These are phyloP conservation scores for Eledona agricola DNA, from an alignment of 2,888 invertebrate genomes.

Conservation along the genomic window DNA sequence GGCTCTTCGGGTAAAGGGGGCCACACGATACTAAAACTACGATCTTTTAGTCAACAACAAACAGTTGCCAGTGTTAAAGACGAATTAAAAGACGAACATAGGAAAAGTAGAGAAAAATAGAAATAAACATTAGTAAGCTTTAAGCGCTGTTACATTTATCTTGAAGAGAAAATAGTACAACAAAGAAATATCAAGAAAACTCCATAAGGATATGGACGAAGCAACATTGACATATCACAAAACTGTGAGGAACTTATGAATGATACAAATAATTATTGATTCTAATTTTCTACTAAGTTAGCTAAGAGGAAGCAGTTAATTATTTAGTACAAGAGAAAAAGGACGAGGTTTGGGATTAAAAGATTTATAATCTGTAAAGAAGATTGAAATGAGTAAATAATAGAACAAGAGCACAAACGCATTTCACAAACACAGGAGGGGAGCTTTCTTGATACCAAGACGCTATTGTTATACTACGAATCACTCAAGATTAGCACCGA, in stretches of 20 bases:
- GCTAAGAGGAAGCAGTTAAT: constrained; percentile 38
- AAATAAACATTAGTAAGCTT: constrained; percentile 49
- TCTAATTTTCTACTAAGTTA: constrained; percentile 17
- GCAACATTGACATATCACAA: constrained; percentile 4
- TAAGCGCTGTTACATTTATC: constrained; percentile 35
- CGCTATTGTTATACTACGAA: constrained; percentile 24
- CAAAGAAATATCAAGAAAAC: constrained; percentile 40
- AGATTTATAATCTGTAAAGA: constrained; percentile 68
- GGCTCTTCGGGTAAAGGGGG: constrained; percentile 66
- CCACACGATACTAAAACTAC: constrained; percentile 62
- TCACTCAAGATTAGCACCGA: constrained; percentile 32
- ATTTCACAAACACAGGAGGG: constrained; percentile 31
- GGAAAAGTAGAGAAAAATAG: constrained; percentile 43
- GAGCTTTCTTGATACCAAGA: constrained; percentile 43
- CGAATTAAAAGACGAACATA: constrained; percentile 23
- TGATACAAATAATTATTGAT: constrained; percentile 6
- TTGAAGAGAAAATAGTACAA: constrained; percentile 49
- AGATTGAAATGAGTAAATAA: constrained; percentile 34
- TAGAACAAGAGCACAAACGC: constrained; percentile 27
- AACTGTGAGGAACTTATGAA: constrained; percentile 19
- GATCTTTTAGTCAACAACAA: constrained; percentile 44
- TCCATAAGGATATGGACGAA: constrained; percentile 18
- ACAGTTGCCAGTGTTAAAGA: constrained; percentile 22
- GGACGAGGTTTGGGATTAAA: constrained; percentile 70
- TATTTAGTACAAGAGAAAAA: constrained; percentile 67